Base-by-base conservation (phyloP, 1,140 invertebrate species). In the Anthonomus grandis region DNA sequence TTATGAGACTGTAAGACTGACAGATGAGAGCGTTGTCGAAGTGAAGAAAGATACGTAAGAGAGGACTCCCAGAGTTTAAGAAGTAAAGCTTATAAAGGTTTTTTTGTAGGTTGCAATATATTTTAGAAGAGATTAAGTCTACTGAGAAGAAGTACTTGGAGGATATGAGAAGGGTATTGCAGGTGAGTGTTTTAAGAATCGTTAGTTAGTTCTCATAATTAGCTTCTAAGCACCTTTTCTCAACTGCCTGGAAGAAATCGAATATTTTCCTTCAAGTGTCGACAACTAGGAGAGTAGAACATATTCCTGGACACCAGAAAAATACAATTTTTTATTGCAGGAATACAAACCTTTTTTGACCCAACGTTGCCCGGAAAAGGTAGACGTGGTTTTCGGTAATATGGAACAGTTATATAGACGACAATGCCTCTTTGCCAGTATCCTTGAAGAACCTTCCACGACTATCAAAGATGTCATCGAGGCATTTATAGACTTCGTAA, bases 91-190 rank as follows among this genome's bases (percentile, higher is more conserved):
- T n/a, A n/a, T n/a, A n/a, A n/a, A n/a, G n/a, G n/a, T n/a, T n/a
- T n/a, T n/a, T n/a, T n/a, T 62, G 31, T 50, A 69, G 64, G 41
- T 44, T 63, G 25, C 45, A 60, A 13, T 64, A 63, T 34, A 64
- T 70, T 34, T 31, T 68, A n/a, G 62, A 70, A 17, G 68, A 70
- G 61, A 57, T 70, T 10, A 39, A 53, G 37, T 46, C 59, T 5
- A 70, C 67, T 12, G 68, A 70, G 52, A 44, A 55, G 22, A 61
- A 57, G 10, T 70, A 70, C 51, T 55, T 70, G 10, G 22, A 46
- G 4, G 62, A 66, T 48, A 58, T 70, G 44, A 34, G 42, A 37
- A 64, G 50, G 59, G 55, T 70, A 18, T 42, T 67, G 12, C 24
- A 41, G 27, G 68, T 70, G 64, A 65, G 60, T 48, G 1, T n/a